Evolutionary conservation across 2,888 invertebrate species (phyloP).

Genomic region (Athalia cordata): DNA sequence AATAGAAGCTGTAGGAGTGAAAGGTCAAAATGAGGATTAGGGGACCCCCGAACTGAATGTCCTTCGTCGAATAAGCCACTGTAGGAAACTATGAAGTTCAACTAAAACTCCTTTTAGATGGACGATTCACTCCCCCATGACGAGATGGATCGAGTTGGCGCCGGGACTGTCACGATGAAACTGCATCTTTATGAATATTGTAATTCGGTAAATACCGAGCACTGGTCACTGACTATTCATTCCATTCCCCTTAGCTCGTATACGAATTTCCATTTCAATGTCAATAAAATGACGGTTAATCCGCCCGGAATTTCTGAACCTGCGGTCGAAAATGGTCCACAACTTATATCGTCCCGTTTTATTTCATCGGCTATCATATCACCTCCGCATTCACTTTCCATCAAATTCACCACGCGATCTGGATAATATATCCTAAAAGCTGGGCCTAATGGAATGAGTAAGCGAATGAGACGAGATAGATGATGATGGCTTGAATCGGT

Average conservation of each 20-base stretch:
- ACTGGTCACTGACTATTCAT: constrained; percentile 16
- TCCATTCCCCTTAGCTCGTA: neutral
- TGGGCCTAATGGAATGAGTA: constrained; percentile 43
- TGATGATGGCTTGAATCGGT: constrained; percentile 32
- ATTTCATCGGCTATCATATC: no score
- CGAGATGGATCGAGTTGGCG: constrained; percentile 8
- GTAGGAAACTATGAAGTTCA: neutral
- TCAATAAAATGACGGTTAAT: constrained; percentile 27
- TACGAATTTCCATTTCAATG: constrained; percentile 31
- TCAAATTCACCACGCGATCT: neutral
- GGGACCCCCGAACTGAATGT: neutral
- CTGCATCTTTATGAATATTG: constrained; percentile 15
- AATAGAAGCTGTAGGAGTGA: neutral
- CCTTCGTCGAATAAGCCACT: neutral
- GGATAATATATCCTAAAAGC: constrained; percentile 19
- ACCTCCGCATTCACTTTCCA: neutral
- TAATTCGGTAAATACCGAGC: constrained; percentile 9
- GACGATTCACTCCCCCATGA: neutral
- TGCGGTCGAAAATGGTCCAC: neutral
- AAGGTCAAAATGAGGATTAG: neutral
- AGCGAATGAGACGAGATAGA: constrained; percentile 36
- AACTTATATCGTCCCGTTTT: no score
- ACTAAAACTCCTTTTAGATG: constrained; percentile 29
- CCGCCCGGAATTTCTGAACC: constrained; percentile 15
- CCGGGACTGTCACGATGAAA: constrained; percentile 18